Evolutionary conservation across 1,140 invertebrate species (phyloP).

Genomic region (Zaprionus taronus): DNA sequence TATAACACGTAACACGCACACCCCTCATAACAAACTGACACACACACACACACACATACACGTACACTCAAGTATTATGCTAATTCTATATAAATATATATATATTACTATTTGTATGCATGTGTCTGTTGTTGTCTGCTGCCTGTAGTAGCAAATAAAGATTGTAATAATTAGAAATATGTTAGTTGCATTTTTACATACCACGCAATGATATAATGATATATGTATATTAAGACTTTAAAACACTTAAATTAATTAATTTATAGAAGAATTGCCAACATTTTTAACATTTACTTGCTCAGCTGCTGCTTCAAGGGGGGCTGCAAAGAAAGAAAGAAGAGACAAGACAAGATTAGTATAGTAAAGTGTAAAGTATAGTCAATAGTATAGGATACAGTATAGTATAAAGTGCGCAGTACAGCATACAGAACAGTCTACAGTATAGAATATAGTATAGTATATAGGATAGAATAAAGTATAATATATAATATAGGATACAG

Average conservation of each 20-base stretch:
- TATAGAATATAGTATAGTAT: no score
- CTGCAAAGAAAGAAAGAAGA: slow-evolving; percentile 38
- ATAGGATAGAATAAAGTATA: no score
- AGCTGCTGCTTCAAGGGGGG: slow-evolving; percentile 78
- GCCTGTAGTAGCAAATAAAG: slow-evolving; percentile 36
- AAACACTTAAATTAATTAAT: slow-evolving; percentile 66
- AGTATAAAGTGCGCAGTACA: no score
- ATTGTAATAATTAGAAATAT: slow-evolving; percentile 30
- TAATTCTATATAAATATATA: slow-evolving; percentile 32
- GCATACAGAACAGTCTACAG: no score
- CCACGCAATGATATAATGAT: slow-evolving; percentile 29
- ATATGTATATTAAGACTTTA: slow-evolving; percentile 59
- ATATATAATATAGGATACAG: no score
- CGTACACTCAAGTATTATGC: slow-evolving; percentile 71
- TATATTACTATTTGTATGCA: slow-evolving; percentile 61
- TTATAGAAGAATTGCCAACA: slow-evolving; percentile 15
- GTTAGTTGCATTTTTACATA: slow-evolving; percentile 62
- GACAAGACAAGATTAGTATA: background rate
- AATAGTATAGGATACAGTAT: no score
- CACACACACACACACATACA: slow-evolving; percentile 42
- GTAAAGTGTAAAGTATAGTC: background rate
- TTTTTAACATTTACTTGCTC: slow-evolving; percentile 59
- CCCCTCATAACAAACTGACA: slow-evolving; percentile 30
- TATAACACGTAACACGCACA: slow-evolving; percentile 42
- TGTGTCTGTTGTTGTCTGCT: slow-evolving; percentile 37